A percentile compares a stretch with the other conserved stretches of the same genome.
Evolutionary conservation across 2,888 invertebrate species (phyloP).

Genomic region (Tethea ocularis): DNA sequence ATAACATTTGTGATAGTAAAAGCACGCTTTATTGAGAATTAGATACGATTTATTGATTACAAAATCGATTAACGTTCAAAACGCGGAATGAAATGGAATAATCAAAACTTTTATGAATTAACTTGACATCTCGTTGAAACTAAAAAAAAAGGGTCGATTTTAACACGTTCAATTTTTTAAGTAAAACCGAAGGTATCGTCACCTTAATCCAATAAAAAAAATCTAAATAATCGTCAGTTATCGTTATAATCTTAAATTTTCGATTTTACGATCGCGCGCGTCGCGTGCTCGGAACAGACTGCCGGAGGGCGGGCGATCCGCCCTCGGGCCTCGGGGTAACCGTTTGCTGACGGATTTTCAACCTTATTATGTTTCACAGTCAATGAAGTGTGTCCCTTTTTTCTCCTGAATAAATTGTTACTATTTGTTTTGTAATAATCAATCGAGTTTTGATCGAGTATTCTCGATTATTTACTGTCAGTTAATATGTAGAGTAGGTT

Average conservation of each 20-base stretch:
- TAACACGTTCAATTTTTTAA: conserved; percentile 12
- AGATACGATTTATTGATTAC: background rate
- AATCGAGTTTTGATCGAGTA: conserved; percentile 19
- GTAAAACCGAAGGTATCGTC: background rate
- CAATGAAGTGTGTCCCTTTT: conserved; percentile 36
- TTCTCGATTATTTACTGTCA: background rate
- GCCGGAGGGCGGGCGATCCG: conserved; percentile 76
- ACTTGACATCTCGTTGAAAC: too few species aligned
- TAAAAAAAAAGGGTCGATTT: background rate
- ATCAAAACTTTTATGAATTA: conserved; percentile 13
- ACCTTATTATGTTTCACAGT: conserved; percentile 33
- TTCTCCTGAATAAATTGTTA: conserved; percentile 12
- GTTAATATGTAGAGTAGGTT: too few species aligned
- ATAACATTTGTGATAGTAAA: conserved; percentile 13
- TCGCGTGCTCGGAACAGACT: conserved; percentile 68
- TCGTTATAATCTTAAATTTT: conserved; percentile 15
- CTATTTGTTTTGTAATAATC: conserved; percentile 1
- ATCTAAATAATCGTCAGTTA: conserved; percentile 1
- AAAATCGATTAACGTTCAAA: background rate
- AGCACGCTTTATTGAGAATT: background rate
- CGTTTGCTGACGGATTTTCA: conserved; percentile 41
- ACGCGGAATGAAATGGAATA: conserved; percentile 7
- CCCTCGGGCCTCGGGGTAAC: conserved; percentile 73
- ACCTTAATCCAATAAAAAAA: background rate
- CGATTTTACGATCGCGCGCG: conserved; percentile 57